Percentiles rank a stretch among this genome's conserved stretches.
These are phyloP conservation scores for Erythrocercus mccallii DNA, from an alignment of 2,113 vertebrate genomes.

Conservation along the genomic window DNA sequence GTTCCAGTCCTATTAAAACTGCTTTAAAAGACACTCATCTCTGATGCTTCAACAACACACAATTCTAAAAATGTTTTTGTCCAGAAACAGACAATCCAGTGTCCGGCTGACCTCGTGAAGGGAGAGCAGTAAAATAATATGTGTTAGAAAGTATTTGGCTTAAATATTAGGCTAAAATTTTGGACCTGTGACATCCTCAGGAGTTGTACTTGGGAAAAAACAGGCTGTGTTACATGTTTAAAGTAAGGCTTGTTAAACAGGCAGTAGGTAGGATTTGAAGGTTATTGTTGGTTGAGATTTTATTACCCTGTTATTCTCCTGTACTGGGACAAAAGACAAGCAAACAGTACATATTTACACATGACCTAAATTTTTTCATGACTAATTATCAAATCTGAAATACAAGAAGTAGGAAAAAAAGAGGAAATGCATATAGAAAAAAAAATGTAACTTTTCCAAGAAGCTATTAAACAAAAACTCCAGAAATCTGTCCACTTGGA, in stretches of 20 bases:
- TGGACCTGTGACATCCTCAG: neutral
- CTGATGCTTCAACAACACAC: neutral
- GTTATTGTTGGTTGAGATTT: neutral
- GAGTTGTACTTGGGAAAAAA: neutral
- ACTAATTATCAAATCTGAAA: neutral
- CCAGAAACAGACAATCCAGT: neutral
- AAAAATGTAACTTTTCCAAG: neutral
- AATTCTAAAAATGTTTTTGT: neutral
- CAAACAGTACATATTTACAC: neutral
- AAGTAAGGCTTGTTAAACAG: neutral
- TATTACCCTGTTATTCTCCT: neutral
- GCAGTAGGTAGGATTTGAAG: neutral
- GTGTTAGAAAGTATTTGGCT: neutral
- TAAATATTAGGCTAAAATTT: neutral
- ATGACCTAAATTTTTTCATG: neutral
- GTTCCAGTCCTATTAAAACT: neutral
- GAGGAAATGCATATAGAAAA: neutral
- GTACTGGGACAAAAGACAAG: neutral
- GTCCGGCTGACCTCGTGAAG: rapidly evolving
- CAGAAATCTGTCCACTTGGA: neutral
- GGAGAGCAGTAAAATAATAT: neutral
- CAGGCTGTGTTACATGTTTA: neutral
- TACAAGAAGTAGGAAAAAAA: neutral
- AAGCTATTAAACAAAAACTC: neutral
- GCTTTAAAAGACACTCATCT: neutral